phyloP scores from a whole-genome alignment of 2,797 vertebrate genomes.

The Labeo calbasu region DNA sequence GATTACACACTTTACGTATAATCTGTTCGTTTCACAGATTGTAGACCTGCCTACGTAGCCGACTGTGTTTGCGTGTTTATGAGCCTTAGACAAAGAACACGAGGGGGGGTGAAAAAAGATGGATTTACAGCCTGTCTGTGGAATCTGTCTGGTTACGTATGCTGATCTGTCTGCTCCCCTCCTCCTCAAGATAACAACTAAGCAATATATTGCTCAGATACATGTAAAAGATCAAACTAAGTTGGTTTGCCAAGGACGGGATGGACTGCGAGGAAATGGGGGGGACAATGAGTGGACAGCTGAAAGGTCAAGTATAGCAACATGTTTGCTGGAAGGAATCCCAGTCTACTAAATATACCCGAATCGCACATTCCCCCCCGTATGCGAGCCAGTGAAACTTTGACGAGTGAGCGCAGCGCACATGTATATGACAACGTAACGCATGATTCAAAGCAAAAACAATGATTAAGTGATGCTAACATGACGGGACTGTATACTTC shows the following conservation, averaged over 20 bases:
- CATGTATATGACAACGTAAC: neutral
- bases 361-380: slow-evolving; percentile 61
- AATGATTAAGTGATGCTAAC: slow-evolving; percentile 42
- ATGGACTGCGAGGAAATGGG: slow-evolving; percentile 49
- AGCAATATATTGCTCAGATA: slow-evolving; percentile 21
- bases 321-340: slow-evolving; percentile 72
- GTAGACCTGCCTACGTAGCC: neutral
- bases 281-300: slow-evolving; percentile 68
- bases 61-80: slow-evolving; percentile 14
- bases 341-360: slow-evolving; percentile 80
- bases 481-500: slow-evolving; percentile 12
- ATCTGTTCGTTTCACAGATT: slow-evolving; percentile 48
- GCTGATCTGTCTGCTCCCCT: slow-evolving; percentile 1
- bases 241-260: neutral
- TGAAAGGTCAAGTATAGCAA: slow-evolving; percentile 78
- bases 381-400: slow-evolving; percentile 13
- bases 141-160: slow-evolving; percentile 29
- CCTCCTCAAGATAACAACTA: slow-evolving; percentile 5
- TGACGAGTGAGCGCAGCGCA: neutral
- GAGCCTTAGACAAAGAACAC: slow-evolving; percentile 42
- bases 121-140: slow-evolving; percentile 25
- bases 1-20: slow-evolving; percentile 51
- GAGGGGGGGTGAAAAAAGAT: neutral
- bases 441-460: neutral
- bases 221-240: slow-evolving; percentile 35